Evolutionary conservation across 2,797 vertebrate species (phyloP).

Genomic region (Dryobates pubescens): DNA sequence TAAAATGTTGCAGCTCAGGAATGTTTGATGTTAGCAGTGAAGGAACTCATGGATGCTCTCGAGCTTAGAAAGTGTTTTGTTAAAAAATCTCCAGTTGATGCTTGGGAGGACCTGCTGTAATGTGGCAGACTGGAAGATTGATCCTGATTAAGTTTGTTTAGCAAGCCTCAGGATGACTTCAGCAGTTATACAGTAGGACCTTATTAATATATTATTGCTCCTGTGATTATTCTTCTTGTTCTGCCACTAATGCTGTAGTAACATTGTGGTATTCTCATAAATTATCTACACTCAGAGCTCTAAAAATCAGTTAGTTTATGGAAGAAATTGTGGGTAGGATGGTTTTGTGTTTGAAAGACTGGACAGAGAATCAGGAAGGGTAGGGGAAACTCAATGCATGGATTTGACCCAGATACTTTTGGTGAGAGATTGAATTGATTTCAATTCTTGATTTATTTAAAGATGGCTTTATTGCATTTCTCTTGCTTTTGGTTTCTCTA

Average conservation of each 20-base stretch:
- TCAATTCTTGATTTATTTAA: neutral
- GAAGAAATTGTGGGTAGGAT: neutral
- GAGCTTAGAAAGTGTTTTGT: neutral
- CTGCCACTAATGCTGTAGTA: neutral
- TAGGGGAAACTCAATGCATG: neutral
- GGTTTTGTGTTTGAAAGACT: neutral
- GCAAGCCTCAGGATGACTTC: neutral
- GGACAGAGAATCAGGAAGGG: neutral
- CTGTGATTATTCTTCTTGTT: neutral
- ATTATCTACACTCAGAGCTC: neutral
- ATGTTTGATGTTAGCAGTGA: neutral
- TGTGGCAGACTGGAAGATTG: neutral
- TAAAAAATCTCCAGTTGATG: neutral
- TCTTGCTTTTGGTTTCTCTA: neutral
- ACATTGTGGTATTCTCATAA: neutral
- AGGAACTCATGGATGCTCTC: neutral
- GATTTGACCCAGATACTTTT: neutral
- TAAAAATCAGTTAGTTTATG: neutral
- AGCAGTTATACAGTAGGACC: neutral
- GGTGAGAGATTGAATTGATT: neutral
- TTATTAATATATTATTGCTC: neutral
- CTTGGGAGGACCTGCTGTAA: neutral
- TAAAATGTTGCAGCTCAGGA: neutral
- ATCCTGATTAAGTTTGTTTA: neutral
- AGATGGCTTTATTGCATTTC: neutral